A percentile compares a stretch with the other conserved stretches of the same genome.
phyloP scores from a whole-genome alignment of 1,140 invertebrate genomes.

The Drosophila sp. region DNA sequence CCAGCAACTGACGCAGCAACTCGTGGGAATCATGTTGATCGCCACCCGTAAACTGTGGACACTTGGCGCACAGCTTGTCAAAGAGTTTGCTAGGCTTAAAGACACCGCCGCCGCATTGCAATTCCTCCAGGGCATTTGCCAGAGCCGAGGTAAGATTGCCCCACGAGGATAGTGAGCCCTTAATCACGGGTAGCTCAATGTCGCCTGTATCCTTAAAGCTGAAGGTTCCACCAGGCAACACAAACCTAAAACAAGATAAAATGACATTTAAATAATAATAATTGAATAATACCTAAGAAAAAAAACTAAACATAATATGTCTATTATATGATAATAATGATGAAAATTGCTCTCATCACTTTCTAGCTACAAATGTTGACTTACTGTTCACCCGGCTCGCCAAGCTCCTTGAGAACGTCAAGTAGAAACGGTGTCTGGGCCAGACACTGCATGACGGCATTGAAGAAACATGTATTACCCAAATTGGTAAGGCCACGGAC shows the following conservation, averaged over 20 bases:
- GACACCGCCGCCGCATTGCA: constrained; percentile 88
- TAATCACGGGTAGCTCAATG: constrained; percentile 87
- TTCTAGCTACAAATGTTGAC: too few relatives aligned
- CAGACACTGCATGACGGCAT: constrained; percentile 96
- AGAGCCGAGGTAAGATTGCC: constrained; percentile 89
- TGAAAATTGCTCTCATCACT: too few relatives aligned
- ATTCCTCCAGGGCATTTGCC: constrained; percentile 89
- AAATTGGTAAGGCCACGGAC: constrained; percentile 92
- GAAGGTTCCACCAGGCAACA: constrained; percentile 89
- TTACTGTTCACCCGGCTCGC: constrained; percentile 87
- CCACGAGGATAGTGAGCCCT: constrained; percentile 89
- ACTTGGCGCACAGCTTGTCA: constrained; percentile 90
- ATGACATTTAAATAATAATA: neutral
- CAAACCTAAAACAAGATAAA: constrained; percentile 85
- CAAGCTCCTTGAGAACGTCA: constrained; percentile 89
- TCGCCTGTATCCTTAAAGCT: constrained; percentile 85
- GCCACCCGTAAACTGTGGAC: constrained; percentile 94
- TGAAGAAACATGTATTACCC: constrained; percentile 98
- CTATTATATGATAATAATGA: too few relatives aligned
- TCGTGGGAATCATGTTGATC: constrained; percentile 99
- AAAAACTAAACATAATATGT: too few relatives aligned
- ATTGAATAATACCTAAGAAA: too few relatives aligned
- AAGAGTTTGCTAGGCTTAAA: constrained; percentile 91
- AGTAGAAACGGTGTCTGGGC: constrained; percentile 93
- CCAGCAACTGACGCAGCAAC: constrained; percentile 94